Evolutionary conservation across 2,888 invertebrate genomes (phyloP), one percentile per base, ranked within the genome.

Genomic region (Rhodophaea formosa): DNA sequence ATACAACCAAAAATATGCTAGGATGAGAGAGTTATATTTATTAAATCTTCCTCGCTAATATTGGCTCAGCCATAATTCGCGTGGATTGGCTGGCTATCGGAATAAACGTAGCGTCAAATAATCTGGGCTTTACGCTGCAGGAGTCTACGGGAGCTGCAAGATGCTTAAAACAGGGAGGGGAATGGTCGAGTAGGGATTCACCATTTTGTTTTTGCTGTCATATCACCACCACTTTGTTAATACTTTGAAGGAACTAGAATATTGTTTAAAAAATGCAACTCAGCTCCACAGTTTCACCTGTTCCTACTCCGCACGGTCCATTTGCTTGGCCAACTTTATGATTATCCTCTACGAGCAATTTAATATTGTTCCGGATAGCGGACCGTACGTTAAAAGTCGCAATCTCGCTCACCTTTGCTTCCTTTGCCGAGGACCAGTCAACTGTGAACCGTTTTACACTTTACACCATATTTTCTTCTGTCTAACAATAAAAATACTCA

Each of bases 291-390:
- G 43, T 35, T 62, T 66, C 62, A 60, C 14, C 7, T 71, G 59
- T 72, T 46, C 67, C 3, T 47, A 53, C 65, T 70, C 63, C 68
- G 61, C 66, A 59, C 69, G 72, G 71, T 71, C 73, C 72, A 76
- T 77, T 78, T 77, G 70, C 75, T 66, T 68, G 66, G 67, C 66
- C 63, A 72, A 68, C 68, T 75, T 76, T 77, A 78, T 75, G 75
- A 75, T 76, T 75, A 75, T 77, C 70, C 74, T 68, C 69, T 66
- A 67, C 68, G 71, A 74, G 76, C 69, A 70, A 70, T 74, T 75
- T 77, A 75, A 72, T 76, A 74, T 70, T 68, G 70, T 72, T 68
- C 70, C 62, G 63, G 68, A 64, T 65, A 64, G 61, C 62, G 62
- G 60, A 56, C 59, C 44, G 55, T 56, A 56, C 30, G 66, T 70